Conservation (phyloP, 35 echinoderm and acorn worm genomes). For the Heliocidaris tuberculata region DNA sequence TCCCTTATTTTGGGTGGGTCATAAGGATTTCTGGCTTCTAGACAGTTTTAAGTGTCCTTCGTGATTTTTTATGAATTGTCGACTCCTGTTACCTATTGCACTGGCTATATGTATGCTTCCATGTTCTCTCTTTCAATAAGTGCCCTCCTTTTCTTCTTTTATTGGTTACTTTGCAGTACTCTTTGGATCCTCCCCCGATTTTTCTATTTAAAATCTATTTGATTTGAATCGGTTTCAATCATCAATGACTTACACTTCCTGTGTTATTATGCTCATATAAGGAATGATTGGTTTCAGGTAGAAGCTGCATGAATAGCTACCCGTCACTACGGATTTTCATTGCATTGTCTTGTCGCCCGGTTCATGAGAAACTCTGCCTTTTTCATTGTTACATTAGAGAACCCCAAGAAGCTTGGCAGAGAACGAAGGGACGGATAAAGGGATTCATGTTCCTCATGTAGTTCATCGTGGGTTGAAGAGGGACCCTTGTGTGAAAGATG, state of each 20-base stretch:
- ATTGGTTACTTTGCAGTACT: neutral
- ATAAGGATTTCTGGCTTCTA: neutral
- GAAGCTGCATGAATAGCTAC: neutral
- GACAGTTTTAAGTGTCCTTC: neutral
- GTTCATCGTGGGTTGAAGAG: neutral
- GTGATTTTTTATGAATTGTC: neutral
- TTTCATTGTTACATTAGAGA: neutral
- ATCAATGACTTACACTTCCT: neutral
- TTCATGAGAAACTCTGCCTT: neutral
- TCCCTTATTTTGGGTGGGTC: neutral
- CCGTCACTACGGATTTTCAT: neutral
- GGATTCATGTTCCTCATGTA: neutral
- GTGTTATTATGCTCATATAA: neutral
- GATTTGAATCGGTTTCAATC: constrained; percentile 12
- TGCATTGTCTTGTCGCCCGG: neutral
- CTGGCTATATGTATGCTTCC: neutral
- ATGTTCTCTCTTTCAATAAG: neutral
- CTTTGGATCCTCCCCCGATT: neutral
- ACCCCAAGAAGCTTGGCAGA: neutral
- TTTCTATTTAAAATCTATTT: neutral
- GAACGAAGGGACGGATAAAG: neutral
- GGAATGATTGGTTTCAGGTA: neutral
- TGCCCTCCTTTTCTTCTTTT: neutral
- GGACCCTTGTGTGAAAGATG: neutral
- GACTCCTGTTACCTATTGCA: neutral